Evolutionary conservation across 2,113 vertebrate species (phyloP), one percentile per base, ranked within the genome.

Genomic region (Tautogolabrus adspersus): DNA sequence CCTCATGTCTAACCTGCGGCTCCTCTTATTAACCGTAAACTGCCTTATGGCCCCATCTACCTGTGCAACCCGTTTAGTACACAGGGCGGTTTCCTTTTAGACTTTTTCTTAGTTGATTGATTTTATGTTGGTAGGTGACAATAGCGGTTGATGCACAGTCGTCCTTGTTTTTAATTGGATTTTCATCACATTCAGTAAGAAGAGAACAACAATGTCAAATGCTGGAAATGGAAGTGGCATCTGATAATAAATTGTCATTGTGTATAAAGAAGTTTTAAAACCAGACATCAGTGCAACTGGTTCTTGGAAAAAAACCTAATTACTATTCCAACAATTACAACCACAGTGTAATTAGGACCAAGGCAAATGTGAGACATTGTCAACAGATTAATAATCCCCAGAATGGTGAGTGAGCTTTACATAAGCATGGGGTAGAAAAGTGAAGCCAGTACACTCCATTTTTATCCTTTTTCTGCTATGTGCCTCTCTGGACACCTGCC

Each of bases 1-100:
- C 55, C 16, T 46, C 11, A 9, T 12, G 8, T 60, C n/a, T 46
- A 30, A 65, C n/a, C n/a, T 46, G 5, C n/a, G 52, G 52, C 7
- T 60, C n/a, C 13, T 30, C 9, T 8, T 10, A 9, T 16, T n/a
- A 23, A 6, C 11, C 9, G n/a, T 65, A 10, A 37, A 1, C 10
- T 71, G 57, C 65, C 49, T 66, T 44, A 34, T 68, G 74, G 68
- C 77, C 62, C 77, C 77, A 74, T 72, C 87, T 76, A 84, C 63
- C 79, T 83, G 77, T 34, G 26, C 23, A 5, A 19, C 21, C 58
- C 37, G 26, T 66, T 3, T 22, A 66, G 26, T 68, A 42, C 80
- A 83, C 6, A 46, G 2, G n/a, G 1, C 3, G 18, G 1, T 58
- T 59, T 6, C 42, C 5, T 21, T 40, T 9, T 11, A 11, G 12